Percentiles rank a stretch among this genome's conserved stretches.
Conservation (phyloP, 2,888 invertebrate species). For the Amaurobius ferox region DNA sequence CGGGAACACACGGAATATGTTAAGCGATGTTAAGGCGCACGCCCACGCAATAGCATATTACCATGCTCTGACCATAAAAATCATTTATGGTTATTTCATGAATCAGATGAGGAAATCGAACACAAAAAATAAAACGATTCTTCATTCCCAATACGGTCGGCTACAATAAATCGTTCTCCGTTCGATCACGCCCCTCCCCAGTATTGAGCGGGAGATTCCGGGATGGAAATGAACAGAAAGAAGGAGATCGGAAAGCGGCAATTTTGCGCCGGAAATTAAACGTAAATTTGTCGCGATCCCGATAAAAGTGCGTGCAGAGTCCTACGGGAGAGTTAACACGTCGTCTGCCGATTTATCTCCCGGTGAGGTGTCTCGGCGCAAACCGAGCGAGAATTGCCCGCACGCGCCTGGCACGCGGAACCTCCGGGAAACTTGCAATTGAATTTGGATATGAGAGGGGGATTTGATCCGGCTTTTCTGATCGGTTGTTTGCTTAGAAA, state of each 20-base stretch:
- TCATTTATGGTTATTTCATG: constrained; percentile 16
- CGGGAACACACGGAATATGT: constrained; percentile 2
- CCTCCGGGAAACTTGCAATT: background rate
- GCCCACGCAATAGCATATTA: background rate
- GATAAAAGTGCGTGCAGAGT: constrained; percentile 1
- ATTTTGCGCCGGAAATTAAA: constrained; percentile 55
- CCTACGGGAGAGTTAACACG: constrained; percentile 13
- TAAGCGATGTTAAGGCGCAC: background rate
- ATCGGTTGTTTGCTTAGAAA: constrained; percentile 5
- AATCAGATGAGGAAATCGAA: background rate
- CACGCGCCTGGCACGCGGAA: background rate
- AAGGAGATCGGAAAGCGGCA: background rate
- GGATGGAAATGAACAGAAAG: background rate
- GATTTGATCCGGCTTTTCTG: background rate
- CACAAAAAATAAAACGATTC: background rate
- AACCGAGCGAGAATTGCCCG: constrained; percentile 3
- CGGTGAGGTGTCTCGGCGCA: background rate
- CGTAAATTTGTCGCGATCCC: constrained; percentile 51
- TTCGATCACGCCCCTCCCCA: background rate
- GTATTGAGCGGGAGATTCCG: background rate
- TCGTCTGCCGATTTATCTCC: background rate
- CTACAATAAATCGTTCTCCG: background rate
- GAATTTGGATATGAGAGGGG: background rate
- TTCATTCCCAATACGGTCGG: too few species aligned
- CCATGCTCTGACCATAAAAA: constrained; percentile 14